phyloP scores from a whole-genome alignment of 1,140 invertebrate genomes.

The Cydia amplana region DNA sequence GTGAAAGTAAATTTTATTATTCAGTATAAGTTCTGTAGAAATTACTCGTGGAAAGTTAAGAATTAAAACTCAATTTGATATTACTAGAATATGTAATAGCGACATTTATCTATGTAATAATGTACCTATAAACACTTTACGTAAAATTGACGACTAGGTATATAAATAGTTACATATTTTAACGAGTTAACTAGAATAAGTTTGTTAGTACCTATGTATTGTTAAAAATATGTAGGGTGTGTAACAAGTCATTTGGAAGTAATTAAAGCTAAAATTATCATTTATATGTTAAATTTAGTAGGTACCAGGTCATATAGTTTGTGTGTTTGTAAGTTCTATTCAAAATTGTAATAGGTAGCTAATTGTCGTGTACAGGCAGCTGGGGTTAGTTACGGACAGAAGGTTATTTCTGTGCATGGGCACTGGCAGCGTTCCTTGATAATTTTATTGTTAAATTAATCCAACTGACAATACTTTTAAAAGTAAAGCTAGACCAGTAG shows the following conservation, averaged over 20 bases:
- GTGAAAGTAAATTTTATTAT: background rate
- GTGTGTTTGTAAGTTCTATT: conserved; percentile 16
- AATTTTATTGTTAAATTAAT: background rate
- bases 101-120: background rate
- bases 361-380: conserved; percentile 17
- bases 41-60: background rate
- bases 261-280: background rate
- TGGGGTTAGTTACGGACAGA: conserved; percentile 25
- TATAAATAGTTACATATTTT: background rate
- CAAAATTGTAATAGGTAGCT: background rate
- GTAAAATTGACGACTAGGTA: background rate
- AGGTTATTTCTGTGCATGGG: background rate
- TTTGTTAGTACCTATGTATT: background rate
- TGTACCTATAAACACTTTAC: background rate
- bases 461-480: background rate
- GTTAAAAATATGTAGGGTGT: background rate
- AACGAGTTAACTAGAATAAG: background rate
- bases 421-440: background rate
- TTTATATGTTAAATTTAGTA: background rate
- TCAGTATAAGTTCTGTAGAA: background rate
- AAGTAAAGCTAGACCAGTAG: background rate
- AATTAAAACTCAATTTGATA: conserved; percentile 6
- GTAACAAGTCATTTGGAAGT: background rate
- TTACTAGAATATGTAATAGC: background rate
- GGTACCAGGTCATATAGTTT: background rate